Base-by-base conservation (phyloP, 1,140 invertebrate species). In the Sarcophaga peregrina region DNA sequence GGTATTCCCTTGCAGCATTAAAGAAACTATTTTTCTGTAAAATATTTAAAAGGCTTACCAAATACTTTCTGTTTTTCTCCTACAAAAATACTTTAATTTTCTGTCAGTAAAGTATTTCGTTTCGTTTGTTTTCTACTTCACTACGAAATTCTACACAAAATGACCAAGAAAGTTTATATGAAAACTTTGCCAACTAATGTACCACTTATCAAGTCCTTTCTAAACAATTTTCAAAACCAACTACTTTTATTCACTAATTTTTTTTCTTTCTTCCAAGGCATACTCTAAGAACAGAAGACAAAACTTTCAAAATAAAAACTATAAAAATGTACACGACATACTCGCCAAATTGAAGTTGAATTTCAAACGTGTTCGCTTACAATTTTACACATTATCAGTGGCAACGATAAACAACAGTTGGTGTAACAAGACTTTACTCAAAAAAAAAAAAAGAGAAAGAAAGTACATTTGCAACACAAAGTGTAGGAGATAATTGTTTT, bases 181-280 rank as follows among this genome's bases (percentile, higher is more conserved):
- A 68, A 58, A 68, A 68, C n/a, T 68, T 68, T 68, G 17, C 62
- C n/a, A 68, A 68, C 62, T 68, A 20, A 20, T n/a, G 6, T 68
- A n/a, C 25, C 17, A 68, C 17, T 68, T 68, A 17, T 68, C 62
- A 68, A 68, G n/a, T 68, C 62, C 20, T 68, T 68, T 20, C 15
- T 25, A 68, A 68, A 68, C 17, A 68, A 68, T 68, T 9, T 58
- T 58, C n/a, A 13, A n/a, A 58, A 58, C 54, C 54, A 58, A 58
- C 54, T 58, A 13, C 25, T 37, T 37, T 37, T 37, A 37, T 1
- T 37, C 25, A 37, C 25, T 37, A 37, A 37, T 37, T 37, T 4
- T 37, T 37, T 37, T 37, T 37, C 25, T 37, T 37, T 37, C 25
- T 37, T 37, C 25, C 25, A 37, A 37, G 25, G 25, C 1, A 37